Evolutionary conservation across 2,888 invertebrate genomes (phyloP), one percentile per base, ranked within the genome.

Genomic region (Rhagophthalmus giganteus): DNA sequence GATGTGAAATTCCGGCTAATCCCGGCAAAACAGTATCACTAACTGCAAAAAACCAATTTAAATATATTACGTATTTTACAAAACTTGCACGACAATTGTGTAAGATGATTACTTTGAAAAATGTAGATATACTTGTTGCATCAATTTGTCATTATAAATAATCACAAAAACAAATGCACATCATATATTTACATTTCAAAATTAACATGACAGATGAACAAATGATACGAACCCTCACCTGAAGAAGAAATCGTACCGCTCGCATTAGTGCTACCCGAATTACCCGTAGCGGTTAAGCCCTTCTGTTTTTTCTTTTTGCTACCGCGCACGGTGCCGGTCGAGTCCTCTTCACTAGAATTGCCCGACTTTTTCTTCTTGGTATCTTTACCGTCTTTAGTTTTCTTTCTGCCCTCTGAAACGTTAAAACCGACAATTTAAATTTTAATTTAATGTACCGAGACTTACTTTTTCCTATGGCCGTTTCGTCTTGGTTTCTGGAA

Each of bases 1-100:
- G 90, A 76, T 92, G 92, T 1, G 90, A 82, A 70, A 82, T 81
- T 37, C 82, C 80, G 57, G 82, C 81, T 58, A 83, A 71, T 13
- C 73, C 73, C 24, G 76, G 78, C 52, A 76, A 63, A n/a, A 75
- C 76, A 5, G 71, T 70, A 5, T 71, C 72, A 32, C 71, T 73
- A 61, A 74, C 76, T 75, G 52, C 24, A 67, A 64, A 27, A 35
- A 27, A 27, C 3, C n/a, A 12, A 11, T 30, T 12, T 7, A 28
- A 46, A 31, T 12, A n/a, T n/a, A n/a, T n/a, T n/a, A n/a, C n/a
- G n/a, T n/a, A n/a, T n/a, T n/a, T n/a, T n/a, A n/a, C n/a, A n/a
- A n/a, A n/a, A n/a, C n/a, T n/a, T n/a, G n/a, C n/a, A n/a, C n/a
- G n/a, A n/a, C n/a, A n/a, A n/a, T n/a, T n/a, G n/a, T n/a, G n/a